phyloP scores from a whole-genome alignment of 2,888 invertebrate genomes.

The Chalcosyrphus nemorum region DNA sequence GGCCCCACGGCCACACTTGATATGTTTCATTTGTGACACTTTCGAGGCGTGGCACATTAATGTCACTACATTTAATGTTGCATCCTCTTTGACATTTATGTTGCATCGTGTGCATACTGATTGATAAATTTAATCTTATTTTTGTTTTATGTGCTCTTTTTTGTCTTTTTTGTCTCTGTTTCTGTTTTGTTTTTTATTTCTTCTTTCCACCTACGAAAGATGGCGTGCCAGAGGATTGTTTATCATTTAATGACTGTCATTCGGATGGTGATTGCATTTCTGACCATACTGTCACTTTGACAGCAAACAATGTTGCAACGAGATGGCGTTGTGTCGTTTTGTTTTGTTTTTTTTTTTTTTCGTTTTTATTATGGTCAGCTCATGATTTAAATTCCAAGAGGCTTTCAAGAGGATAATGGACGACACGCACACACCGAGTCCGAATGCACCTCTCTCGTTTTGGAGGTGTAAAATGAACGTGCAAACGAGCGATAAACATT shows the following conservation, averaged over 20 bases:
- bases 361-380: slow-evolving; percentile 14
- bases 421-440: slow-evolving; percentile 25
- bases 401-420: slow-evolving; percentile 45
- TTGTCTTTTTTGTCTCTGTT: not conserved
- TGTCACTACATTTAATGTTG: slow-evolving; percentile 71
- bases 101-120: slow-evolving; percentile 70
- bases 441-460: slow-evolving; percentile 46
- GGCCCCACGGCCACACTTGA: slow-evolving; percentile 40
- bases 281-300: slow-evolving; percentile 63
- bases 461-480: slow-evolving; percentile 67
- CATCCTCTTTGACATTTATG: slow-evolving; percentile 71
- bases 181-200: not conserved
- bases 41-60: slow-evolving; percentile 72
- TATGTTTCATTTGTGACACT: slow-evolving; percentile 71
- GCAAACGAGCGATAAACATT: slow-evolving; percentile 70
- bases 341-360: not conserved
- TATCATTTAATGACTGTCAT: slow-evolving; percentile 69
- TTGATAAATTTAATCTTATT: slow-evolving; percentile 68
- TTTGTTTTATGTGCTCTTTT: slow-evolving; percentile 30
- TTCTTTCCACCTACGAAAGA: not conserved
- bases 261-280: slow-evolving; percentile 68
- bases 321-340: not conserved
- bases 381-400: slow-evolving; percentile 62
- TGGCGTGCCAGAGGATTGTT: slow-evolving; percentile 61
- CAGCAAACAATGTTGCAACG: slow-evolving; percentile 45